These are phyloP conservation scores for Ischnura elegans DNA, from an alignment of 2,888 invertebrate species.

Conservation along the genomic window DNA sequence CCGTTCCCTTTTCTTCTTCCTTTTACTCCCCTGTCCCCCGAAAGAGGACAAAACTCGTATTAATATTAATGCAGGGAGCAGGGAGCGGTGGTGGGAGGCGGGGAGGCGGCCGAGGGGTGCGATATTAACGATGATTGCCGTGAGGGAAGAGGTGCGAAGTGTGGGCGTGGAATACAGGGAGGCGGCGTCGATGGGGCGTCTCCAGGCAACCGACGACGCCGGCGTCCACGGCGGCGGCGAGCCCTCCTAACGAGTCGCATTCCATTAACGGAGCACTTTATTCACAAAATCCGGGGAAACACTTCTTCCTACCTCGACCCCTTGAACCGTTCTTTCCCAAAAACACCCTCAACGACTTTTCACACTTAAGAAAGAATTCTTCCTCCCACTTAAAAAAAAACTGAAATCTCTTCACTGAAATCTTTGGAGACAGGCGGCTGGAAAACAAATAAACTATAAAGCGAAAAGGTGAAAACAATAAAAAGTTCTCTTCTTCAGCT, in stretches of 20 bases:
- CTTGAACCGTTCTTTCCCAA: too few relatives aligned
- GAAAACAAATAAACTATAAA: not conserved
- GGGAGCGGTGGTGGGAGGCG: not conserved
- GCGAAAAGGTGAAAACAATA: not conserved
- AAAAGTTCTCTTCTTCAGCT: not conserved
- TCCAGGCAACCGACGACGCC: slow-evolving; percentile 56
- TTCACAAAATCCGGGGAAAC: slow-evolving; percentile 14
- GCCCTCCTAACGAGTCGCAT: slow-evolving; percentile 53
- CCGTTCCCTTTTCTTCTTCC: not conserved
- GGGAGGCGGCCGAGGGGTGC: not conserved
- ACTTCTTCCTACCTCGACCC: not conserved
- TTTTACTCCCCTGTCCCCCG: not conserved
- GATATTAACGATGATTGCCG: slow-evolving; percentile 38
- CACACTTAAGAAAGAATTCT: not conserved
- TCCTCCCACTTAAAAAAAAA: too few relatives aligned
- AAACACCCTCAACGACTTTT: not conserved
- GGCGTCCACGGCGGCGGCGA: slow-evolving; percentile 58
- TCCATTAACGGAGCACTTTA: slow-evolving; percentile 41
- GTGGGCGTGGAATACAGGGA: not conserved
- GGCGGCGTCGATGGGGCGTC: not conserved
- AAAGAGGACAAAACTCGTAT: slow-evolving; percentile 24
- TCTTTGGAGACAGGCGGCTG: not conserved
- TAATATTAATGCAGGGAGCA: slow-evolving; percentile 9
- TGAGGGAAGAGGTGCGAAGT: slow-evolving; percentile 21
- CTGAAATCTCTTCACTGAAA: not conserved